phyloP scores from a whole-genome alignment of 2,888 invertebrate genomes.

The Salticus scenicus region DNA sequence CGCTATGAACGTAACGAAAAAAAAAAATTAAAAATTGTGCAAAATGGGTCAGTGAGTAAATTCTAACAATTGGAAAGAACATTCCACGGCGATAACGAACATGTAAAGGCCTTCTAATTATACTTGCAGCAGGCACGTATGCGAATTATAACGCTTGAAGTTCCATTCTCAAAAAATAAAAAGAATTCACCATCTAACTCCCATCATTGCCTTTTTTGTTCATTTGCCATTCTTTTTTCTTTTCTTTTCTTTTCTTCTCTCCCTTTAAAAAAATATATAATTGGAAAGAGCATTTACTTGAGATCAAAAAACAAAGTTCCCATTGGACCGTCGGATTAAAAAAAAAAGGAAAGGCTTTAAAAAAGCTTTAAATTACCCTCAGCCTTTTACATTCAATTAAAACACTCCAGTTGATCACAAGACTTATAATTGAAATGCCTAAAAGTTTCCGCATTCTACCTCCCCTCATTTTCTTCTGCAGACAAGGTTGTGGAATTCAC shows the following conservation, averaged over 20 bases:
- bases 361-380: conserved; percentile 56
- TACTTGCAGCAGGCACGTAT: conserved; percentile 35
- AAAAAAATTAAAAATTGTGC: neutral
- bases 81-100: conserved; percentile 34
- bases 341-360: conserved; percentile 30
- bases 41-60: neutral
- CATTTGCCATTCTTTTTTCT: conserved; percentile 24
- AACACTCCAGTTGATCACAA: conserved; percentile 61
- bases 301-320: conserved; percentile 56
- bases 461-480: conserved; percentile 7
- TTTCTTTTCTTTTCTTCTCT: neutral
- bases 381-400: conserved; percentile 66
- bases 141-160: conserved; percentile 39
- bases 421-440: conserved; percentile 66
- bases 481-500: conserved; percentile 16
- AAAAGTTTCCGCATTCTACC: conserved; percentile 45
- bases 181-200: conserved; percentile 41
- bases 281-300: conserved; percentile 53
- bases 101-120: conserved; percentile 56
- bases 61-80: neutral
- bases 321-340: conserved; percentile 37
- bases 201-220: conserved; percentile 33
- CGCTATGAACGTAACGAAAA: neutral
- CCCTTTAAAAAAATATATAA: conserved; percentile 39
- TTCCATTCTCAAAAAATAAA: conserved; percentile 49